Conservation (phyloP, 2,797 vertebrate species). For the Sebastiscus tertius region DNA sequence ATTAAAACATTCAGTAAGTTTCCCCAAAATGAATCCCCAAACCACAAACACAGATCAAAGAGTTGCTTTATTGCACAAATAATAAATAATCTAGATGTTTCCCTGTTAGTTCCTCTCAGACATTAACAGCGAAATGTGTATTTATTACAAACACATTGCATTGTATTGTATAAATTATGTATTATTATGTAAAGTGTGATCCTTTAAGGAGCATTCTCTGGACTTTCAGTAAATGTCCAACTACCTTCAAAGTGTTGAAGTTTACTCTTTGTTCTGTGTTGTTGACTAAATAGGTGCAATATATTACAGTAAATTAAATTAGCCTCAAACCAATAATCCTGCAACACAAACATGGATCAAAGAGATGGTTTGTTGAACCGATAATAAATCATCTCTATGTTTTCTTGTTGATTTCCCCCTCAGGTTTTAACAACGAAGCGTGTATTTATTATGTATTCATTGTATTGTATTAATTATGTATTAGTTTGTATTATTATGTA, state of each 20-base stretch:
- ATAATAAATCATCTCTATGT: neutral
- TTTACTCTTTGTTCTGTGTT: neutral
- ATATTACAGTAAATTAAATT: neutral
- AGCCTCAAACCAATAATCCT: neutral
- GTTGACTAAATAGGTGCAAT: neutral
- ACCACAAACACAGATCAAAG: neutral
- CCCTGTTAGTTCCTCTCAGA: neutral
- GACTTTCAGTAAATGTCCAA: neutral
- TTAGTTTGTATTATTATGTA: neutral
- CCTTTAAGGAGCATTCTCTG: neutral
- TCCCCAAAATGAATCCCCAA: neutral
- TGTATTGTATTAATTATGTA: conserved; percentile 21
- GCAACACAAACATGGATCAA: conserved; percentile 20
- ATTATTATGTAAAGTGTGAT: neutral
- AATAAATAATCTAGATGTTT: neutral
- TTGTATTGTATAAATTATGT: neutral
- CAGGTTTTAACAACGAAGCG: neutral
- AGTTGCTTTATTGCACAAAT: neutral
- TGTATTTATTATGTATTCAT: neutral
- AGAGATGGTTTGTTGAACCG: neutral
- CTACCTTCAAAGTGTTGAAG: neutral
- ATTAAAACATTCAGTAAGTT: neutral
- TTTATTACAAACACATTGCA: neutral
- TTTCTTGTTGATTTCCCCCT: neutral
- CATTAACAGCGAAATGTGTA: neutral